phyloP scores from a whole-genome alignment of 2,113 vertebrate species.

The Eublepharis macularius region DNA sequence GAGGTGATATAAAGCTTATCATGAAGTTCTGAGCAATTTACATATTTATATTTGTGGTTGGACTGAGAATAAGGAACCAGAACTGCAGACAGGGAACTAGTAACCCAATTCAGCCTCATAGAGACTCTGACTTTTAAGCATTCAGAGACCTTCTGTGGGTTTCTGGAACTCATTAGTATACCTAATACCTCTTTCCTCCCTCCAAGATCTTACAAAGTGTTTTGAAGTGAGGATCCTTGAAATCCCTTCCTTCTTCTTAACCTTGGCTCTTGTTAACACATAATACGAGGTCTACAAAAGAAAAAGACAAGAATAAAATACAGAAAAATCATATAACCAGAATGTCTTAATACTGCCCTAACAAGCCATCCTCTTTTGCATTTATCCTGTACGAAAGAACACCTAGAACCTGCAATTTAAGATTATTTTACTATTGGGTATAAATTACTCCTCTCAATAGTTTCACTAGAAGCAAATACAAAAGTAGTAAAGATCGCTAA shows the following conservation, averaged over 20 bases:
- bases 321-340: not conserved
- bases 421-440: not conserved
- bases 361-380: not conserved
- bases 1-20: too few species aligned
- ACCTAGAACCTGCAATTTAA: not conserved
- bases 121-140: not conserved
- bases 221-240: not conserved
- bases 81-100: not conserved
- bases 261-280: not conserved
- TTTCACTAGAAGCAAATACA: not conserved
- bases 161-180: too few species aligned
- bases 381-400: not conserved
- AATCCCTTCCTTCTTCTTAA: not conserved
- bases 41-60: too few species aligned
- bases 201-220: not conserved
- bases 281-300: not conserved
- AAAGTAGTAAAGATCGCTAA: not conserved
- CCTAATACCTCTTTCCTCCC: too few species aligned
- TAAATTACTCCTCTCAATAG: not conserved
- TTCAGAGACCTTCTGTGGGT: not conserved
- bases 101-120: not conserved
- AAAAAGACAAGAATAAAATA: not conserved
- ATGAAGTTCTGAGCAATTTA: too few species aligned
- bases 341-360: not conserved
- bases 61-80: not conserved